Conservation (phyloP, 2,113 vertebrate species). For the Dermatemys mawii region DNA sequence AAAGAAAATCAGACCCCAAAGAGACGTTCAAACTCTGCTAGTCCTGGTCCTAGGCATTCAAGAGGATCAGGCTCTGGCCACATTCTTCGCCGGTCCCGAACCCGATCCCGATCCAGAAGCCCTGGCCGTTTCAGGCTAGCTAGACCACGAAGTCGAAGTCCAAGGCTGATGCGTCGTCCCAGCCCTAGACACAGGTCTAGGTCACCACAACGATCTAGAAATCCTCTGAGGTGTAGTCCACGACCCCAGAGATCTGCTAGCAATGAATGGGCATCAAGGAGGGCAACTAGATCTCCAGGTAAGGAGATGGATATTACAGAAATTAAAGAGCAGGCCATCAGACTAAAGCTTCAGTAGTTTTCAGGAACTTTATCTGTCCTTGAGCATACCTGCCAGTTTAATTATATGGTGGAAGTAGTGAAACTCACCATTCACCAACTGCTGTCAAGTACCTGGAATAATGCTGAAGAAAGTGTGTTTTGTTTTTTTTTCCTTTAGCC, state of each 20-base stretch:
- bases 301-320: neutral
- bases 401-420: accelerated
- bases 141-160: conserved; percentile 76
- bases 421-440: neutral
- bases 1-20: conserved; percentile 75
- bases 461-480: neutral
- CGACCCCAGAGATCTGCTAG: conserved; percentile 72
- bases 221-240: conserved; percentile 30
- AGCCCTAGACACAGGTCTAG: conserved; percentile 74
- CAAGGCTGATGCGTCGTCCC: conserved; percentile 47
- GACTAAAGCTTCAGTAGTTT: accelerated
- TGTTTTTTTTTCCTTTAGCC: neutral
- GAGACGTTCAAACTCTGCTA: conserved; percentile 67
- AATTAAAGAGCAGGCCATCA: accelerated
- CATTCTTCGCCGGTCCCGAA: conserved; percentile 64
- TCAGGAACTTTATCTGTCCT: neutral
- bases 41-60: conserved; percentile 75
- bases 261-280: conserved; percentile 67
- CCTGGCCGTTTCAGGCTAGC: conserved; percentile 59
- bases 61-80: conserved; percentile 70
- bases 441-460: neutral
- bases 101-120: conserved; percentile 69
- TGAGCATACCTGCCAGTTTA: neutral
- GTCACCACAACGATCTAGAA: conserved; percentile 65
- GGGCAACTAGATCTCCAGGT: conserved; percentile 81